phyloP scores from a whole-genome alignment of 53 echinoderm and acorn worm genomes.

The Mesocentrotus franciscanus region DNA sequence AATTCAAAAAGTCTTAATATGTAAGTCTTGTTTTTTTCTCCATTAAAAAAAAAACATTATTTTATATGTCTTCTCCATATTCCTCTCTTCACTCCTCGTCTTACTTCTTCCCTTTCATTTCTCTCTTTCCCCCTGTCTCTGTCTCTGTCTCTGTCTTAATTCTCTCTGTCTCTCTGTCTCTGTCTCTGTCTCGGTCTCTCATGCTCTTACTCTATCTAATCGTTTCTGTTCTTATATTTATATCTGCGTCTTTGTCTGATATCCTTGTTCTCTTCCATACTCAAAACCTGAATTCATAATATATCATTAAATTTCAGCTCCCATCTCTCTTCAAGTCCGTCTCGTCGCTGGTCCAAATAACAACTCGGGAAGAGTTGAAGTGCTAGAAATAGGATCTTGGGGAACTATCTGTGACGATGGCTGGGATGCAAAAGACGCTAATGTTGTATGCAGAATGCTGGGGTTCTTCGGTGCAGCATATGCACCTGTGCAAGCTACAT shows the following conservation, averaged over 20 bases:
- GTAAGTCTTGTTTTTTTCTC: not conserved
- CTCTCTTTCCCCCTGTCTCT: too few relatives aligned
- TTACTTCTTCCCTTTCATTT: not conserved
- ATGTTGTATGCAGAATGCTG: constrained; percentile 7
- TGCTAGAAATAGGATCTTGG: not conserved
- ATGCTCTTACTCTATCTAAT: too few relatives aligned
- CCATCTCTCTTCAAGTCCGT: not conserved
- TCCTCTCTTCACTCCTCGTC: not conserved
- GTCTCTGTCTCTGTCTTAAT: not conserved
- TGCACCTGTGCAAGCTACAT: not conserved
- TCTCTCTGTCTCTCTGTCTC: not conserved
- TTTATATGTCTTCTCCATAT: not conserved
- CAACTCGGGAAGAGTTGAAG: not conserved
- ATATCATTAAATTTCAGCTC: not conserved
- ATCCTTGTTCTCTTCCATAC: not conserved
- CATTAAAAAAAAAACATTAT: too few relatives aligned
- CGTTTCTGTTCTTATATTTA: too few relatives aligned
- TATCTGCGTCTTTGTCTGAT: not conserved
- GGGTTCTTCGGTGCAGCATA: not conserved
- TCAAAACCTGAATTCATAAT: not conserved
- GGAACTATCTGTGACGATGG: constrained; percentile 11
- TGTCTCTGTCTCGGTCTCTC: not conserved
- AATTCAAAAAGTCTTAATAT: not conserved
- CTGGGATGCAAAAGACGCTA: not conserved
- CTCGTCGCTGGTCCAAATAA: not conserved